Conservation (phyloP, 2,113 vertebrate species). For the Clarias gariepinus region DNA sequence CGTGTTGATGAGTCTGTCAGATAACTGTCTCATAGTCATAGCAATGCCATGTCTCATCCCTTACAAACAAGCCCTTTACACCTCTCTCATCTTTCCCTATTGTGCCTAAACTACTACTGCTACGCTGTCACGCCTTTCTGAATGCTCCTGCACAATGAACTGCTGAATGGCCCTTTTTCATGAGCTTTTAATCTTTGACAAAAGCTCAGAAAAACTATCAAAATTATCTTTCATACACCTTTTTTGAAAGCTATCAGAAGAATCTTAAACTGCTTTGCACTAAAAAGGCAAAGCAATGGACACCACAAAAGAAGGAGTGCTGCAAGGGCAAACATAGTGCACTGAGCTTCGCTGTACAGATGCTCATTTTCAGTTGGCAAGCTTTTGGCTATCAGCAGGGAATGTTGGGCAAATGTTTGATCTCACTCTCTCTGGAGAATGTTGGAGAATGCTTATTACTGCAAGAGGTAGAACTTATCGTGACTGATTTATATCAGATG, state of each 20-base stretch:
- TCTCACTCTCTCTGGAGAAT: conserved; percentile 60
- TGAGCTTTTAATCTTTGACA: conserved; percentile 52
- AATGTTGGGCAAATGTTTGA: conserved; percentile 70
- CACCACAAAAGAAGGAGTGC: conserved; percentile 31
- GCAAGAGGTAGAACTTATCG: conserved; percentile 62
- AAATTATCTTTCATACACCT: conserved; percentile 58
- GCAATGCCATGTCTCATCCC: conserved; percentile 57
- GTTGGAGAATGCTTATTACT: conserved; percentile 68
- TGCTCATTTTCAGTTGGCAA: conserved; percentile 67
- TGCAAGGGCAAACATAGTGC: conserved; percentile 33
- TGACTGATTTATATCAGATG: conserved; percentile 73
- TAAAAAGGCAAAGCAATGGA: conserved; percentile 54
- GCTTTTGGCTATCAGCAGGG: conserved; percentile 50
- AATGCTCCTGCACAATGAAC: conserved; percentile 57
- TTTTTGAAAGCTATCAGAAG: conserved; percentile 56
- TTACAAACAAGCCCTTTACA: conserved; percentile 57
- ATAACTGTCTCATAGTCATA: conserved; percentile 66
- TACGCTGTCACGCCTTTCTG: conserved; percentile 55
- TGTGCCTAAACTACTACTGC: conserved; percentile 58
- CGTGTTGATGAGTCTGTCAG: conserved; percentile 58
- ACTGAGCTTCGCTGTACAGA: conserved; percentile 42
- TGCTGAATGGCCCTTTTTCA: conserved; percentile 53
- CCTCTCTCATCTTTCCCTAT: conserved; percentile 70
- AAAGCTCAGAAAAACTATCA: conserved; percentile 60
- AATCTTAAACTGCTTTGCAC: conserved; percentile 52